These are phyloP conservation scores for Hemibagrus guttatus DNA, from an alignment of 2,797 vertebrate genomes.

Conservation along the genomic window DNA sequence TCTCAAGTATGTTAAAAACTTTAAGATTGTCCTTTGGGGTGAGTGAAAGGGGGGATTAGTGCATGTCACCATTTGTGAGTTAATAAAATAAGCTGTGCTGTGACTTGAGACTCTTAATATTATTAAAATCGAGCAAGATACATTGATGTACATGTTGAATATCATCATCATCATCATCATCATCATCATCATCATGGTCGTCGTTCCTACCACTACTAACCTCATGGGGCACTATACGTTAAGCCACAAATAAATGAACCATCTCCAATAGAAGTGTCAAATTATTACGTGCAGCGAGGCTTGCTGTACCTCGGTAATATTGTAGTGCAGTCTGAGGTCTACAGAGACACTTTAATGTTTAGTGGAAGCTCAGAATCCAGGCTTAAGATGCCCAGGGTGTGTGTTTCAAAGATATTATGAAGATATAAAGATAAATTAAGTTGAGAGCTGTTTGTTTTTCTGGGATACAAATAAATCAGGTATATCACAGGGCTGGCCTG, in stretches of 20 bases:
- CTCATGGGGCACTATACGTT: neutral
- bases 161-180: neutral
- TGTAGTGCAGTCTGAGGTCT: neutral
- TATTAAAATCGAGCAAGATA: neutral
- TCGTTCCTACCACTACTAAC: neutral
- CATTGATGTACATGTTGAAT: neutral
- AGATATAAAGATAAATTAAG: neutral
- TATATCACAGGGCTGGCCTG: neutral
- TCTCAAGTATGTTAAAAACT: neutral
- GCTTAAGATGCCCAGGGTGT: constrained; percentile 6
- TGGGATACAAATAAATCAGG: constrained; percentile 5
- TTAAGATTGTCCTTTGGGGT: neutral
- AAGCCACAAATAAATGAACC: neutral
- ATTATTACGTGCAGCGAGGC: neutral
- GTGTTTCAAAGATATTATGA: constrained; percentile 1
- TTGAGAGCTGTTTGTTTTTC: neutral
- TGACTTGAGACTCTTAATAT: neutral
- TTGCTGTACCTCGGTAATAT: neutral
- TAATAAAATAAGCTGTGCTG: neutral
- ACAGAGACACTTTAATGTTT: neutral
- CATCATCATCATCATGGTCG: neutral
- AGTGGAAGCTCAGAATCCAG: neutral
- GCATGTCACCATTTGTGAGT: neutral
- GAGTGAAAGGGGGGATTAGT: neutral
- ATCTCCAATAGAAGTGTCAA: neutral